Percentiles rank a stretch among this genome's conserved stretches.
phyloP scores from a whole-genome alignment of 2,113 vertebrate species.

The Ornithorhynchus anatinus region DNA sequence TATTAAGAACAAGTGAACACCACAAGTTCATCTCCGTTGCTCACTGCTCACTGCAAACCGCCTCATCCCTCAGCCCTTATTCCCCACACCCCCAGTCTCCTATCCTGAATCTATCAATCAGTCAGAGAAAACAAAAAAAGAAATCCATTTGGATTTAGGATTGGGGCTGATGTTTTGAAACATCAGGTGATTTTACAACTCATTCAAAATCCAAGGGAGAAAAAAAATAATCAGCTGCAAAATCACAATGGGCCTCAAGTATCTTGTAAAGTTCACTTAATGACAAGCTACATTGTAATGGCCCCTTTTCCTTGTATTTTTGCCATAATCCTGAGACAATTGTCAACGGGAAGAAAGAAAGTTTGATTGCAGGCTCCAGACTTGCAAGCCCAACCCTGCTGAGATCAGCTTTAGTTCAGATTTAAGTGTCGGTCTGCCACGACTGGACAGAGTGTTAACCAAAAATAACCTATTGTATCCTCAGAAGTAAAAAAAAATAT shows the following conservation, averaged over 20 bases:
- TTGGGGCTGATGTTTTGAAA: neutral
- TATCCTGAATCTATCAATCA: too few species aligned
- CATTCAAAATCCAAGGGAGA: neutral
- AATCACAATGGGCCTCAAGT: constrained; percentile 3
- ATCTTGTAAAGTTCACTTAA: neutral
- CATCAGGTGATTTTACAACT: neutral
- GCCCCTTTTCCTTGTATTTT: neutral
- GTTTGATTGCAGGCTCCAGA: constrained; percentile 12
- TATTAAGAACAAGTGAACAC: neutral
- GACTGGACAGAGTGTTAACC: neutral
- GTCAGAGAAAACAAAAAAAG: neutral
- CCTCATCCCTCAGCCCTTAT: too few species aligned
- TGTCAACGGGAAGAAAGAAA: constrained; percentile 26
- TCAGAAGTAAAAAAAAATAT: neutral
- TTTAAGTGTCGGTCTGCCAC: constrained; percentile 34
- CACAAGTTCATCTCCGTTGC: too few species aligned
- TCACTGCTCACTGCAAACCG: too few species aligned
- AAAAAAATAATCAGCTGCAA: neutral
- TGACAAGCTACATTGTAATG: constrained; percentile 12
- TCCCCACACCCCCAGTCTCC: too few species aligned
- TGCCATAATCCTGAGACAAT: constrained; percentile 12
- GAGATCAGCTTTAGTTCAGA: constrained; percentile 24
- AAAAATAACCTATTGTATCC: constrained; percentile 2
- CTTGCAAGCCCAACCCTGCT: constrained; percentile 8
- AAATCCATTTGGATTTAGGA: neutral